Evolutionary conservation across 2,113 vertebrate genomes (phyloP).

Genomic region (Himantopus leucocephalus): DNA sequence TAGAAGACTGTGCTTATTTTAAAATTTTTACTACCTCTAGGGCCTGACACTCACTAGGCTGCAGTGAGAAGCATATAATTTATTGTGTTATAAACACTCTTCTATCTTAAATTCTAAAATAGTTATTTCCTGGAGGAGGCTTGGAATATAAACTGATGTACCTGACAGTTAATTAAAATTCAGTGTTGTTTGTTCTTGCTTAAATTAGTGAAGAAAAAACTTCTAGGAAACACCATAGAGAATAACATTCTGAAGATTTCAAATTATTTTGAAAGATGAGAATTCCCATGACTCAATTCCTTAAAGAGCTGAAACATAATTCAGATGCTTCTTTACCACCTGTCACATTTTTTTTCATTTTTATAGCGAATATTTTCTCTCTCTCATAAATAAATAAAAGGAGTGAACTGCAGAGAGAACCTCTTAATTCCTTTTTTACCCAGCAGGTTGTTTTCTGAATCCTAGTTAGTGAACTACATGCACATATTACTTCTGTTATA

Average conservation of each 20-base stretch:
- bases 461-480: background rate
- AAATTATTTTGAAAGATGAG: slow-evolving; percentile 56
- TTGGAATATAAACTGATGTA: slow-evolving; percentile 53
- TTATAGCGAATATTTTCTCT: background rate
- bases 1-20: background rate
- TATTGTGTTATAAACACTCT: background rate
- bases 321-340: slow-evolving; percentile 24
- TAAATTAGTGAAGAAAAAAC: slow-evolving; percentile 36
- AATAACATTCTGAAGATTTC: slow-evolving; percentile 17
- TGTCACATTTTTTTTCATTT: background rate
- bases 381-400: background rate
- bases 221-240: slow-evolving; percentile 50
- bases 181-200: slow-evolving; percentile 58
- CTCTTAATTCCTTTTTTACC: background rate
- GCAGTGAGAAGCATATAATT: background rate
- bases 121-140: slow-evolving; percentile 46
- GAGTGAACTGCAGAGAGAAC: background rate
- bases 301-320: background rate
- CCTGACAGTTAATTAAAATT: slow-evolving; percentile 68
- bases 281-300: slow-evolving; percentile 27
- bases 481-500: background rate
- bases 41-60: background rate
- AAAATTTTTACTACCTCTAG: background rate
- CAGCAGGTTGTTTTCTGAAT: background rate
- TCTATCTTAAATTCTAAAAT: slow-evolving; percentile 45